Conservation (phyloP, 2,797 vertebrate genomes). For the Anguilla pacifica region DNA sequence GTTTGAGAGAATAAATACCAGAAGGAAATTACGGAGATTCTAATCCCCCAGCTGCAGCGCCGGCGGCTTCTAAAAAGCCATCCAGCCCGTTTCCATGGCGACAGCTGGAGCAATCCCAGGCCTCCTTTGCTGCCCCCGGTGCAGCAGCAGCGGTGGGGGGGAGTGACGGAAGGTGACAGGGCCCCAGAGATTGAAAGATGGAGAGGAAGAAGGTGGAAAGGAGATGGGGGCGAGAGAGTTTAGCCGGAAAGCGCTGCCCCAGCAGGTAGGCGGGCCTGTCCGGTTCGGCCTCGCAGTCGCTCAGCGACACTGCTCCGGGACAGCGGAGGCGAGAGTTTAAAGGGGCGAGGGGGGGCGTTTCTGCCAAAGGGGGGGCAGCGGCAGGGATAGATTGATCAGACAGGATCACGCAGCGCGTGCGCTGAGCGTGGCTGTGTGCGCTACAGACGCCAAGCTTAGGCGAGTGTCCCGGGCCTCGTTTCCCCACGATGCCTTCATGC, state of each 20-base stretch:
- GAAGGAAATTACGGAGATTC: neutral
- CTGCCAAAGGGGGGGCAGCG: neutral
- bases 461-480: neutral
- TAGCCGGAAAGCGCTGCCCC: neutral
- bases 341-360: neutral
- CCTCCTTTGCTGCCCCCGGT: neutral
- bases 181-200: neutral
- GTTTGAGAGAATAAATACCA: neutral
- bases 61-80: slow-evolving; percentile 13
- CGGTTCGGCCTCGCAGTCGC: neutral
- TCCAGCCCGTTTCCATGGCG: slow-evolving; percentile 28
- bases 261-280: neutral
- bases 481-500: neutral
- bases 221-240: neutral
- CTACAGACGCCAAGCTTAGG: neutral
- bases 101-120: slow-evolving; percentile 4
- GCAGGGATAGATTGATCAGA: neutral
- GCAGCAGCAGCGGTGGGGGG: neutral
- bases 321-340: neutral
- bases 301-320: neutral
- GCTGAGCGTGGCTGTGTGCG: neutral
- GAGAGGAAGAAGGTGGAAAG: neutral
- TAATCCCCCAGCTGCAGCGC: neutral
- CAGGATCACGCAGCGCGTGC: neutral
- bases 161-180: neutral